Evolutionary conservation across 2,113 vertebrate species (phyloP).

Genomic region (Forbesichthys papilliferus): DNA sequence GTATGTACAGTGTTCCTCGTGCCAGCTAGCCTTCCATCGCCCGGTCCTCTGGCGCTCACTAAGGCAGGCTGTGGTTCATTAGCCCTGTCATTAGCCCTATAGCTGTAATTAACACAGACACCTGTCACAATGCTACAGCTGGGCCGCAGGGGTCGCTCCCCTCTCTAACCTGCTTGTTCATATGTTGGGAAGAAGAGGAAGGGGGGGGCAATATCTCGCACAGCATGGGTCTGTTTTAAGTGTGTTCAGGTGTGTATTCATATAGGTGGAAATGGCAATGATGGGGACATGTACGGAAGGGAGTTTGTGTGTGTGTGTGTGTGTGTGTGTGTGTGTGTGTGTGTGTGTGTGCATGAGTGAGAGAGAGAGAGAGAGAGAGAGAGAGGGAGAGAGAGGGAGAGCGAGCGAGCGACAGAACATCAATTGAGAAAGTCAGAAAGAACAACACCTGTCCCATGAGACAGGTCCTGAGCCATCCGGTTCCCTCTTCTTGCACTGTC

Average conservation of each 20-base stretch:
- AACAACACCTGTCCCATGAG: too few relatives aligned
- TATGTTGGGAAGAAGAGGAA: slow-evolving; percentile 1
- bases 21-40: slow-evolving; percentile 17
- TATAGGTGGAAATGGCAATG: slow-evolving; percentile 8
- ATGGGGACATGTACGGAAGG: slow-evolving; percentile 48
- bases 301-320: not conserved
- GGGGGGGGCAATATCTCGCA: too few relatives aligned
- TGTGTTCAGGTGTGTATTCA: not conserved
- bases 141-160: slow-evolving; percentile 46
- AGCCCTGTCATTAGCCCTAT: slow-evolving; percentile 61
- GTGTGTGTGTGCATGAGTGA: too few relatives aligned
- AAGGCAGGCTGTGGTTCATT: slow-evolving; percentile 32
- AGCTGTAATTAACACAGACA: slow-evolving; percentile 64
- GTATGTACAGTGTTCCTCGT: slow-evolving; percentile 5
- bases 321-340: too few relatives aligned
- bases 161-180: slow-evolving; percentile 6
- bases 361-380: too few relatives aligned
- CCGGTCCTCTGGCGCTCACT: slow-evolving; percentile 31
- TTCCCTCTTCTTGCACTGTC: too few relatives aligned
- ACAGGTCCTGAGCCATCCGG: too few relatives aligned
- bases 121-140: slow-evolving; percentile 54
- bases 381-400: too few relatives aligned
- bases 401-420: too few relatives aligned
- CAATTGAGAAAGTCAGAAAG: too few relatives aligned
- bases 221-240: not conserved